Evolutionary conservation across 2,888 invertebrate species (phyloP).

Genomic region (Plutella xylostella): DNA sequence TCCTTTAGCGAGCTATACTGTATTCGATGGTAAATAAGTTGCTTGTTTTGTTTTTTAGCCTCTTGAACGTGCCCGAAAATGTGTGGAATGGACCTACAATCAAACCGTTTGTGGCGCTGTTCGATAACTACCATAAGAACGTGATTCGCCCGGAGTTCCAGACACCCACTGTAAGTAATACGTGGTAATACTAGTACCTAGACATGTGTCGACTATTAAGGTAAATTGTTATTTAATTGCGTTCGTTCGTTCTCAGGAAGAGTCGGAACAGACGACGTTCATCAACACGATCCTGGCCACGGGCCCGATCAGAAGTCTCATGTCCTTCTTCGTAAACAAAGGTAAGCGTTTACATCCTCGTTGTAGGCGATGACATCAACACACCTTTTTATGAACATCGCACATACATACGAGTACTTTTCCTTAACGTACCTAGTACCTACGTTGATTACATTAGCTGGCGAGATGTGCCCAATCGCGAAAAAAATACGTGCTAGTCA

Average conservation of each 20-base stretch:
- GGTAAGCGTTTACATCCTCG: conserved; percentile 37
- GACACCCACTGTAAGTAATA: conserved; percentile 64
- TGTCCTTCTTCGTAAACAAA: conserved; percentile 73
- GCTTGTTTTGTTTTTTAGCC: conserved; percentile 63
- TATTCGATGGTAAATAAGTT: too few species aligned
- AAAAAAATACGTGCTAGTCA: too few species aligned
- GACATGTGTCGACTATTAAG: not conserved
- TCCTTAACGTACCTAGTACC: too few species aligned
- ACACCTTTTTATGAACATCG: too few species aligned
- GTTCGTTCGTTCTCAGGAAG: conserved; percentile 60
- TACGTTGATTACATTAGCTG: too few species aligned
- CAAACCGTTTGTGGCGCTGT: conserved; percentile 73
- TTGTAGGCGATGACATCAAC: too few species aligned
- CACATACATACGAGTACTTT: too few species aligned
- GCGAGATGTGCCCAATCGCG: too few species aligned
- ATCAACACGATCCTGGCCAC: conserved; percentile 78
- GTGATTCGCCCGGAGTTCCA: conserved; percentile 75
- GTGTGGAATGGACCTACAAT: conserved; percentile 77
- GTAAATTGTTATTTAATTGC: not conserved
- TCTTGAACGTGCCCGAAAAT: conserved; percentile 74
- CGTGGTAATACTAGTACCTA: too few species aligned
- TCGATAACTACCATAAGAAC: conserved; percentile 83
- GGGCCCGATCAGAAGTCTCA: conserved; percentile 76
- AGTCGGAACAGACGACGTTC: conserved; percentile 75
- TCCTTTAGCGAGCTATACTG: conserved; percentile 5